Evolutionary conservation across 1,140 invertebrate genomes (phyloP).

Genomic region (Sweltsa coloradensis): DNA sequence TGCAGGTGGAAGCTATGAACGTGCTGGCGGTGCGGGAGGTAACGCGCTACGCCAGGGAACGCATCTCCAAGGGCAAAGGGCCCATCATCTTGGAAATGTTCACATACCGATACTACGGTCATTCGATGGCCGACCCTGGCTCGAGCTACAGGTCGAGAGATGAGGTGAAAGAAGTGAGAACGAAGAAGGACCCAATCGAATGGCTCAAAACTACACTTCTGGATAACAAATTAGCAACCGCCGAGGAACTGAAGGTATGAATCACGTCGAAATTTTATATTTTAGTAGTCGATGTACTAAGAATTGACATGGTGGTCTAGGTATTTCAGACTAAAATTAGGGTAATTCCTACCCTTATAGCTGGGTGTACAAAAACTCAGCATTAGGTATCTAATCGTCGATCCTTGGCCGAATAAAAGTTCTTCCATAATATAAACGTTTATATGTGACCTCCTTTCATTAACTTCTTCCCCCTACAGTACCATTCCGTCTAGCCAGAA

Average conservation of each 20-base stretch:
- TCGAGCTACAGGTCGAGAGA: slow-evolving; percentile 70
- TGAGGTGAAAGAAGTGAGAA: slow-evolving; percentile 82
- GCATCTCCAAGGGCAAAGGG: slow-evolving; percentile 74
- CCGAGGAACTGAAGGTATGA: slow-evolving; percentile 68
- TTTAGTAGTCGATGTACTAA: no score
- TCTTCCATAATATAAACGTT: no score
- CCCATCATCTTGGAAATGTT: slow-evolving; percentile 81
- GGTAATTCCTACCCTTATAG: no score
- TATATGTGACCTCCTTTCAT: no score
- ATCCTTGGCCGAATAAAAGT: no score
- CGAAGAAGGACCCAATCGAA: slow-evolving; percentile 78
- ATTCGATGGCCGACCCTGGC: slow-evolving; percentile 73
- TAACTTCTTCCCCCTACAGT: no score
- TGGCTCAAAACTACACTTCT: slow-evolving; percentile 72
- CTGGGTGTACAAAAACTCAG: no score
- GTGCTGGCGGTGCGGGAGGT: slow-evolving; percentile 84
- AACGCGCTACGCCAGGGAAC: slow-evolving; percentile 65
- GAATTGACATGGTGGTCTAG: no score
- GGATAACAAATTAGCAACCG: slow-evolving; percentile 46
- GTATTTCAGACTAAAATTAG: no score
- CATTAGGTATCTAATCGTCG: no score
- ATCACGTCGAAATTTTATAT: no score
- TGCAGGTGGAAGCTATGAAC: slow-evolving; percentile 94
- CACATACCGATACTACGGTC: slow-evolving; percentile 68
- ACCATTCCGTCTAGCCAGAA: no score